Conservation (phyloP, 1,140 invertebrate species). For the Globodera ellingtonae region DNA sequence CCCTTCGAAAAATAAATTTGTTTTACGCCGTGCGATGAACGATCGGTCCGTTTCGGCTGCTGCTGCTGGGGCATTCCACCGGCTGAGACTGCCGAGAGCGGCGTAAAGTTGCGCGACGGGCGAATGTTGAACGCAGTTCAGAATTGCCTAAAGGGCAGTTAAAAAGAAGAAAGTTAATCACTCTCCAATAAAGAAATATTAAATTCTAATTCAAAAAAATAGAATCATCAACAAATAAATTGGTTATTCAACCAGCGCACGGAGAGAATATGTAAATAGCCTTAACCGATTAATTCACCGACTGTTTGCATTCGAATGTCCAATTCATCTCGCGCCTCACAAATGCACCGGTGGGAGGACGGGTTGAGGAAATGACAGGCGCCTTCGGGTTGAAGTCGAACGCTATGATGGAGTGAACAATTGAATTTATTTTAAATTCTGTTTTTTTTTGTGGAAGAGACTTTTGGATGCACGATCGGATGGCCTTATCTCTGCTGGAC, state of each 20-base stretch:
- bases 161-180: not conserved
- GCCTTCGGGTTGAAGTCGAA: conserved; percentile 42
- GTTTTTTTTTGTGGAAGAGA: conserved; percentile 6
- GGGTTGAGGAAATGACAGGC: conserved; percentile 31
- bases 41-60: conserved; percentile 2
- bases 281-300: not conserved
- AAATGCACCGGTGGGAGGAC: conserved; percentile 44
- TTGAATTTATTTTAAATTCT: not conserved
- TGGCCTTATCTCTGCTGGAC: conserved; percentile 38
- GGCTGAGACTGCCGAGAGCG: conserved; percentile 41
- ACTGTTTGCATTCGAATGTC: conserved; percentile 47
- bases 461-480: conserved; percentile 48
- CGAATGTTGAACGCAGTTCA: conserved; percentile 43
- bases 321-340: conserved; percentile 51
- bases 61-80: not conserved
- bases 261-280: not conserved
- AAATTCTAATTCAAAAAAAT: too few species aligned
- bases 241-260: not conserved
- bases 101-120: conserved; percentile 45
- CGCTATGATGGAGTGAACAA: conserved; percentile 12
- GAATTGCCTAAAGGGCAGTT: conserved; percentile 12
- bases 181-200: too few species aligned
- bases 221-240: too few species aligned
- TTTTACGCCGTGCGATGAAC: not conserved
- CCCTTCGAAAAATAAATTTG: conserved; percentile 7